Conservation (phyloP, 2,888 invertebrate genomes). For the Diabrotica balteata region DNA sequence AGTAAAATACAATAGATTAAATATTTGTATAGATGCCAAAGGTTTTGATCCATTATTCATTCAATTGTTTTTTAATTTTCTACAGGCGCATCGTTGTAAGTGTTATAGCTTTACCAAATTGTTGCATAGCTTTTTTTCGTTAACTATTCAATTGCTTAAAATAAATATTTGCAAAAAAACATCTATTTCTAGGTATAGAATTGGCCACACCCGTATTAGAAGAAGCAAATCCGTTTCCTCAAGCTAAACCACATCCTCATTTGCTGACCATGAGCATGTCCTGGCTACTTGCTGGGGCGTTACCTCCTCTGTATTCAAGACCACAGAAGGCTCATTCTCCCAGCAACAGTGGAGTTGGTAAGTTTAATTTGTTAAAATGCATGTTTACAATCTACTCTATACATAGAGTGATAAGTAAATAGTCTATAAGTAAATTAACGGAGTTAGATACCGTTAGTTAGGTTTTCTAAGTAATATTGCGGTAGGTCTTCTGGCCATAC, state of each 20-base stretch:
- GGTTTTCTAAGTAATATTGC: too few species aligned
- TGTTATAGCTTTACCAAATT: too few species aligned
- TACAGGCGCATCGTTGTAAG: too few species aligned
- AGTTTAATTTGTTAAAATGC: slow-evolving; percentile 11
- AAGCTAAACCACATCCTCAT: slow-evolving; percentile 53
- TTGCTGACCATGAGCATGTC: slow-evolving; percentile 59
- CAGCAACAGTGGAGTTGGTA: slow-evolving; percentile 55
- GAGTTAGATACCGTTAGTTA: neutral
- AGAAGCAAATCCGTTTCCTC: slow-evolving; percentile 61
- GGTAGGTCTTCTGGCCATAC: too few species aligned
- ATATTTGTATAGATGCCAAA: too few species aligned
- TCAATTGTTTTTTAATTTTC: too few species aligned
- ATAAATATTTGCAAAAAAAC: neutral
- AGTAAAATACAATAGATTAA: too few species aligned
- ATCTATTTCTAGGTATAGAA: slow-evolving; percentile 62
- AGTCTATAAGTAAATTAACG: neutral
- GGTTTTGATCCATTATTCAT: too few species aligned
- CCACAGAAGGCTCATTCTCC: slow-evolving; percentile 58
- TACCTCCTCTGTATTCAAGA: slow-evolving; percentile 55
- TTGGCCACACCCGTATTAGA: slow-evolving; percentile 79
- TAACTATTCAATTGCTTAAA: too few species aligned
- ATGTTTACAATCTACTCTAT: too few species aligned
- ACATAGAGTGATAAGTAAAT: neutral
- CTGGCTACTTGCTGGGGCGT: slow-evolving; percentile 58
- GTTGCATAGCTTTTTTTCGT: too few species aligned